These are phyloP conservation scores for Grammomys surdaster DNA, from an alignment of 2,113 vertebrate genomes.

Conservation along the genomic window DNA sequence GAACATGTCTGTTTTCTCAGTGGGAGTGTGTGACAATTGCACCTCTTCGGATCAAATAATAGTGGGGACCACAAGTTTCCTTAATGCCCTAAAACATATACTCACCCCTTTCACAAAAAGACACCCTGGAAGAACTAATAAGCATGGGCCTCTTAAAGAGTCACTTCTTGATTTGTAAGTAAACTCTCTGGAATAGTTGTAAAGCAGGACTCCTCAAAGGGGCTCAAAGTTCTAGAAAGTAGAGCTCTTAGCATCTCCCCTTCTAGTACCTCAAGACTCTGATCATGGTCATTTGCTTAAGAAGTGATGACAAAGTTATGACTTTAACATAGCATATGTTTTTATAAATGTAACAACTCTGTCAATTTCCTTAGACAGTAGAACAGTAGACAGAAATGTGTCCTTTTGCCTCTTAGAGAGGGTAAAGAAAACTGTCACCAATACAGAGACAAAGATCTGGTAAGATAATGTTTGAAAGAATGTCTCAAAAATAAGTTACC, in stretches of 20 bases:
- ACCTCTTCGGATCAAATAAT: neutral
- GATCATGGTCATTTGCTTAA: neutral
- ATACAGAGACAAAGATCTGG: neutral
- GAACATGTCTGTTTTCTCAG: neutral
- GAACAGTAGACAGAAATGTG: neutral
- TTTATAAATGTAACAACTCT: neutral
- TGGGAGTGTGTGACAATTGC: neutral
- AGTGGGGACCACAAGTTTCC: constrained; percentile 10
- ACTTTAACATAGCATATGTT: neutral
- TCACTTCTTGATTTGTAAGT: neutral
- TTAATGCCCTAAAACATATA: constrained; percentile 34
- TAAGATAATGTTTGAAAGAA: neutral
- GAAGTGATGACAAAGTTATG: neutral
- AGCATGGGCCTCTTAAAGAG: neutral
- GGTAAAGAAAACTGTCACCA: neutral
- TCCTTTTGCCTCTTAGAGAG: neutral
- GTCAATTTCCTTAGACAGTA: neutral
- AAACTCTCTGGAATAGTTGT: constrained; percentile 32
- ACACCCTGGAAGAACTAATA: neutral
- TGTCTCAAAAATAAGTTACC: neutral
- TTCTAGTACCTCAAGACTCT: neutral
- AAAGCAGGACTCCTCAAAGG: constrained; percentile 54
- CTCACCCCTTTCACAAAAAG: neutral
- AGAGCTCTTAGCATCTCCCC: neutral
- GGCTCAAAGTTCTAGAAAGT: constrained; percentile 19